These are phyloP conservation scores for Philypnodon macrostomus DNA, from an alignment of 2,797 vertebrate species.

Conservation along the genomic window DNA sequence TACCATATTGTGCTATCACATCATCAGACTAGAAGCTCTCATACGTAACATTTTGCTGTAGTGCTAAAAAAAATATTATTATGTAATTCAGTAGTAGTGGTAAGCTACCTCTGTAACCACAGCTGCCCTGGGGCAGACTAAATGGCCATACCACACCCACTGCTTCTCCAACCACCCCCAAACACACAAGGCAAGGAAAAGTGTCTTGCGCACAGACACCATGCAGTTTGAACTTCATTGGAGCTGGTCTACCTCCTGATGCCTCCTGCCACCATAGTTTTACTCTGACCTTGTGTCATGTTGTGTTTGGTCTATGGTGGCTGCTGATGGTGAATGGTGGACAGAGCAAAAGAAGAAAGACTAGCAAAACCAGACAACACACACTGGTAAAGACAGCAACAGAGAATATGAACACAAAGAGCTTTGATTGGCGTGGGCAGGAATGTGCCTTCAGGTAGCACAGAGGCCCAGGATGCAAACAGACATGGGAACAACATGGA, in stretches of 20 bases:
- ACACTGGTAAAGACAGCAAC: constrained; percentile 45
- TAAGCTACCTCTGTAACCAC: too few relatives aligned
- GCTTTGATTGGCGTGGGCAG: constrained; percentile 50
- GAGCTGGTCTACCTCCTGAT: too few relatives aligned
- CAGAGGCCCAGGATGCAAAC: constrained; percentile 66
- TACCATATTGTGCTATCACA: constrained; percentile 35
- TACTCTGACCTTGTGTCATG: constrained; percentile 12
- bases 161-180: too few relatives aligned
- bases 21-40: constrained; percentile 31
- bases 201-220: too few relatives aligned
- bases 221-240: too few relatives aligned
- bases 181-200: too few relatives aligned
- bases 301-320: constrained; percentile 10
- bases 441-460: constrained; percentile 67
- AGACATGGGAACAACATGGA: constrained; percentile 57
- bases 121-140: too few relatives aligned
- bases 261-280: constrained; percentile 2
- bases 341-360: constrained; percentile 9
- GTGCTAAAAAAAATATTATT: too few relatives aligned
- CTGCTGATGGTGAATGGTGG: neutral
- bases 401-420: constrained; percentile 60
- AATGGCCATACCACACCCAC: too few relatives aligned
- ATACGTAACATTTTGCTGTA: too few relatives aligned
- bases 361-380: constrained; percentile 30
- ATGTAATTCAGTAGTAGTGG: too few relatives aligned